Evolutionary conservation across 2,113 vertebrate species (phyloP).

Genomic region (Prolemur simus): DNA sequence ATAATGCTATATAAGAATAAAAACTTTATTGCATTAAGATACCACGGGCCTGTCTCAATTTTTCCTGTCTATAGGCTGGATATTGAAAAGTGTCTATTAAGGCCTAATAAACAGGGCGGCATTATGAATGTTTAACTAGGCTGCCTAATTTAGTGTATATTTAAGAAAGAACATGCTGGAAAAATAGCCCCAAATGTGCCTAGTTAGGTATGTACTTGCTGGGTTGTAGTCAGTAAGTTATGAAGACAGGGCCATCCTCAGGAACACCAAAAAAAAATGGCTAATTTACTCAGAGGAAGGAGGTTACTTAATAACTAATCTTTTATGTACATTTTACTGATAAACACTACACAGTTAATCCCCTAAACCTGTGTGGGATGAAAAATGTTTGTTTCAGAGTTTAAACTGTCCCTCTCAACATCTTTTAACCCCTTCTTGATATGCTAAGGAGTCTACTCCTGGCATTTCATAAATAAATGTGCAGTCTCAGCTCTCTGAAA

Average conservation of each 20-base stretch:
- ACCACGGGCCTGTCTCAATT: not conserved
- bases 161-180: not conserved
- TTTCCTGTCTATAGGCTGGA: not conserved
- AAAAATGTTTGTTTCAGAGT: conserved; percentile 24
- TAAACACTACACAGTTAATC: not conserved
- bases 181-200: not conserved
- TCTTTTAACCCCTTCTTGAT: not conserved
- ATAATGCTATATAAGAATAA: not conserved
- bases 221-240: not conserved
- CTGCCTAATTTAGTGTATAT: not conserved
- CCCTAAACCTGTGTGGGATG: not conserved
- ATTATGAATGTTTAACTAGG: not conserved
- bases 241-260: not conserved
- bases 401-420: not conserved
- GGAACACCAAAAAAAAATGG: not conserved
- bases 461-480: not conserved
- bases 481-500: not conserved
- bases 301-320: not conserved
- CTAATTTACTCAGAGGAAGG: not conserved
- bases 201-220: not conserved
- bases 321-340: conserved; percentile 7
- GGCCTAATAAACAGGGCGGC: not conserved
- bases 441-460: not conserved
- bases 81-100: not conserved
- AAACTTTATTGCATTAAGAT: not conserved